Base-by-base conservation (phyloP, 2,888 invertebrate species). In the Mantis religiosa region DNA sequence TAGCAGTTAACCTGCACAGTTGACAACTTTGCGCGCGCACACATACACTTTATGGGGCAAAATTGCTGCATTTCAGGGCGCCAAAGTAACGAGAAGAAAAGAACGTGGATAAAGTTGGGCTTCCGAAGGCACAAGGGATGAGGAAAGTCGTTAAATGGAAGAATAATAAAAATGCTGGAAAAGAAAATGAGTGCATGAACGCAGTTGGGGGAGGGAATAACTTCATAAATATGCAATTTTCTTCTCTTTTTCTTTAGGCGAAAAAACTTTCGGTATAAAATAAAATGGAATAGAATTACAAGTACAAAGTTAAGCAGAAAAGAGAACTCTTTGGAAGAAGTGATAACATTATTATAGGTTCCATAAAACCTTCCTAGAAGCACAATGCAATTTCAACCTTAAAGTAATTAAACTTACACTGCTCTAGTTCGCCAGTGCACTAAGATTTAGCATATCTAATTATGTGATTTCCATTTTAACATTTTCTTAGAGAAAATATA, bases 211-310 rank as follows among this genome's bases (percentile, higher is more conserved):
- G 88, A 87, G 89, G 89, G 89, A 88, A 89, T 90, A 90, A 90
- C 90, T 90, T 90, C 90, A 90, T 90, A 90, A 90, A 90, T 90
- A 90, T 90, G 90, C 89, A 90, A 89, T 90, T 90, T 89, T 89
- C 88, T 88, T 88, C 89, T 84, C 83, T 89, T 88, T 90, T 88
- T 85, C 83, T 82, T 41, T 86, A 81, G 82, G 71, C 87, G 28
- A 71, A 83, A 88, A 89, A 89, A 88, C 84, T 89, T 89, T 89
- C 84, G 47, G 87, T 27, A 81, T 88, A 88, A 84, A 87, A 84
- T 88, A 87, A 89, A 90, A 89, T 88, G 90, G 41, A 88, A 90
- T 85, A 88, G 87, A 89, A 89, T 89, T 87, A 89, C 87, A 71
- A 71, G 54, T 71, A 71, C 20, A 71, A 71, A 71, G 54, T 71